A percentile compares a stretch with the other conserved stretches of the same genome.
Evolutionary conservation across 2,888 invertebrate genomes (phyloP).

Genomic region (Agriopis marginaria): DNA sequence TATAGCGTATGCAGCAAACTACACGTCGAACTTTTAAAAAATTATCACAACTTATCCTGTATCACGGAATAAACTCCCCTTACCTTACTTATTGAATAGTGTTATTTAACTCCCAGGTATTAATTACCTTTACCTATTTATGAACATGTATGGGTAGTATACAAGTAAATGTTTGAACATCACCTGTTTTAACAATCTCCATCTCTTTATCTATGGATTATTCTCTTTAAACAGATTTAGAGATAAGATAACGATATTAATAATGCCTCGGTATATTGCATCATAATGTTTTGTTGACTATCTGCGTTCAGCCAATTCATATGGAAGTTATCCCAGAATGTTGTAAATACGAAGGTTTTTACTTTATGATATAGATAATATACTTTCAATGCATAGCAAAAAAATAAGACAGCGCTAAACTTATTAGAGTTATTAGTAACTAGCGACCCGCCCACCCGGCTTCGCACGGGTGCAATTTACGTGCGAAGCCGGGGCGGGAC

Average conservation of each 20-base stretch:
- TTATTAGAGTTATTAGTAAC: too few species aligned
- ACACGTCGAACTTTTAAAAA: too few species aligned
- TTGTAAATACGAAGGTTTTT: not conserved
- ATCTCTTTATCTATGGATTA: slow-evolving; percentile 70
- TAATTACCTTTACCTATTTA: not conserved
- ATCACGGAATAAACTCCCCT: too few species aligned
- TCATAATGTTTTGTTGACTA: slow-evolving; percentile 32
- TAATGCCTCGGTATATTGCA: slow-evolving; percentile 38
- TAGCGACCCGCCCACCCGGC: too few species aligned
- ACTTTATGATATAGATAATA: too few species aligned
- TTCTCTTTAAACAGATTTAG: slow-evolving; percentile 73
- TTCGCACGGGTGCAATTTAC: too few species aligned
- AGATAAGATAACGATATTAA: slow-evolving; percentile 65
- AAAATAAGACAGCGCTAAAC: too few species aligned
- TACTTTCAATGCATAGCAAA: too few species aligned
- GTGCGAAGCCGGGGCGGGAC: too few species aligned
- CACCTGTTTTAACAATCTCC: slow-evolving; percentile 41
- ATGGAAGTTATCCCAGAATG: slow-evolving; percentile 4
- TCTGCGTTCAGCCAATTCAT: slow-evolving; percentile 19
- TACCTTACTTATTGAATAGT: too few species aligned
- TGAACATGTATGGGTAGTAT: not conserved
- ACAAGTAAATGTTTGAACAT: slow-evolving; percentile 24
- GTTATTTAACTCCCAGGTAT: not conserved
- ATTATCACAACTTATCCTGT: too few species aligned
- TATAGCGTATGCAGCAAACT: too few species aligned